Base-by-base conservation (phyloP, 2,113 vertebrate species). In the Diglossa brunneiventris region DNA sequence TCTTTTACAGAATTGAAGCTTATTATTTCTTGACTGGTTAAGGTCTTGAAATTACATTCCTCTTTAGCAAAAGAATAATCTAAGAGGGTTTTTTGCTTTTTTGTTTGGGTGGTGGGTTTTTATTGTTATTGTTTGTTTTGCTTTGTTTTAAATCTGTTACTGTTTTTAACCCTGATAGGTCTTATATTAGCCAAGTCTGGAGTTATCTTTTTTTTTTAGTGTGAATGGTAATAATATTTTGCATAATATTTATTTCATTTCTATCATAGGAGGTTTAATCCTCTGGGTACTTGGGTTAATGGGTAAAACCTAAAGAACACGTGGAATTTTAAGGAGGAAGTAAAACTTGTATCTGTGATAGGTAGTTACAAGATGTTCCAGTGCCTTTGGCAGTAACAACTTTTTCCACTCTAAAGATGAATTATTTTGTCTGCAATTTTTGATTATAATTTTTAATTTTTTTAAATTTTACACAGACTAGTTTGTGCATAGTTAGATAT, bases 31-130 rank as follows among this genome's bases (percentile, higher is more conserved):
- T 84, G 30, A 41, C 19, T 85, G 59, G 12, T 78, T 81, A 70
- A 58, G 27, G 27, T 47, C 27, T 90, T 78, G 42, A 82, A 90
- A 85, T 70, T 41, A 28, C 62, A 19, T 84, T 58, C 6, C 6
- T 35, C 23, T 92, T 73, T 23, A 42, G 21, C 23, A 61, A 55
- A 91, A 81, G 9, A 75, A 63, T 46, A 49, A 52, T 62, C 14
- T 33, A 35, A 27, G 12, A 17, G 8, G 0, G 0, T 13, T 46
- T 31, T 41, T 78, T 61, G 0, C 0, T 21, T 63, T 27, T 14
- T 35, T 56, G 41, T n/a, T 47, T 47, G 20, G 35, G 6, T 26
- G 13, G 2, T 9, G 2, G 2, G 5, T 9, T 37, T 21, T 23
- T 49, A 3, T 61, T 58, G 2, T 30, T 49, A 3, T 41, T 41